phyloP scores from a whole-genome alignment of 1,140 invertebrate genomes.

The Kradibia gibbosae region DNA sequence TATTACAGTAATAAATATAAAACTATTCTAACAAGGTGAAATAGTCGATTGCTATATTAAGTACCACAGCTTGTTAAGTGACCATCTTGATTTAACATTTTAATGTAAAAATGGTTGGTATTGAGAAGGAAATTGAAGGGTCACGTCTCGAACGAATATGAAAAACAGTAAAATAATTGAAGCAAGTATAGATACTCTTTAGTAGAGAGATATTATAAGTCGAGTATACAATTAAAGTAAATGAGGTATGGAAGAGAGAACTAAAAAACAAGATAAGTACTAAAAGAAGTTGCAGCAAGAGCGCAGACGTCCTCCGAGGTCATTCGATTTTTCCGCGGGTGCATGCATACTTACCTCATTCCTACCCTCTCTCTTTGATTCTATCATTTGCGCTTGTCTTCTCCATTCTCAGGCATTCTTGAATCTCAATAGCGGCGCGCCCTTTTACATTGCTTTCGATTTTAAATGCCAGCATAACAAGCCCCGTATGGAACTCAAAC shows the following conservation, averaged over 20 bases:
- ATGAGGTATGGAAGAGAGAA: background rate
- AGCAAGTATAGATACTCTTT: background rate
- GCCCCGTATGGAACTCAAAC: background rate
- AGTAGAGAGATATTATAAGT: background rate
- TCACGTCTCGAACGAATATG: too few species aligned
- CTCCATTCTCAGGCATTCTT: background rate
- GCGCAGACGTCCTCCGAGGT: slow-evolving; percentile 44
- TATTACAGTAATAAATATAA: too few species aligned
- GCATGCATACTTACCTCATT: background rate
- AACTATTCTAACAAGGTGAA: too few species aligned
- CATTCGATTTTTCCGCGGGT: slow-evolving; percentile 35
- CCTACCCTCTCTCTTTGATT: background rate
- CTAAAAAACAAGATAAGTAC: background rate
- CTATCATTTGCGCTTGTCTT: background rate
- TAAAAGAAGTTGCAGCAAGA: slow-evolving; percentile 44
- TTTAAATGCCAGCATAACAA: slow-evolving; percentile 30
- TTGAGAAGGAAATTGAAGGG: too few species aligned
- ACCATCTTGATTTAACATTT: too few species aligned
- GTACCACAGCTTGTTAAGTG: too few species aligned
- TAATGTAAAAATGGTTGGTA: too few species aligned
- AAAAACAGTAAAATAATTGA: background rate
- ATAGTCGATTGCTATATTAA: too few species aligned
- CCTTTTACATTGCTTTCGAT: slow-evolving; percentile 39
- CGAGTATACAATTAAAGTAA: slow-evolving; percentile 18
- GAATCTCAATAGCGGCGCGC: background rate